Evolutionary conservation across 1,140 invertebrate species (phyloP).

Genomic region (Magallana angulata): DNA sequence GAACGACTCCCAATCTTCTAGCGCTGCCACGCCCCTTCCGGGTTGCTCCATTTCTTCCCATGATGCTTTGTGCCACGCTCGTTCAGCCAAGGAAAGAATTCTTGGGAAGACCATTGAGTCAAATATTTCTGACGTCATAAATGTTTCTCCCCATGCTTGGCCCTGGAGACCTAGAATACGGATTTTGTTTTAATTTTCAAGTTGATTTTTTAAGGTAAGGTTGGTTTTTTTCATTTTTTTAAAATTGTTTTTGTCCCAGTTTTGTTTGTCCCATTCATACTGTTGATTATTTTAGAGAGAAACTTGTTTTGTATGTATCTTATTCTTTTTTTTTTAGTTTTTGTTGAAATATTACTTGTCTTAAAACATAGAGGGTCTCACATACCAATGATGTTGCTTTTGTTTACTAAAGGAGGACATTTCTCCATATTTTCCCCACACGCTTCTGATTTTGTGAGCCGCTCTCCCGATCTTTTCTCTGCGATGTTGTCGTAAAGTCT

Average conservation of each 20-base stretch:
- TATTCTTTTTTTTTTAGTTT: too few species aligned
- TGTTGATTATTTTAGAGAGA: too few species aligned
- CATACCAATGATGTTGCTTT: slow-evolving; percentile 72
- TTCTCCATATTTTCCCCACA: slow-evolving; percentile 54
- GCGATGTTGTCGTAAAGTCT: slow-evolving; percentile 68
- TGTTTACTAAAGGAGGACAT: slow-evolving; percentile 63
- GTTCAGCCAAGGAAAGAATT: slow-evolving; percentile 73
- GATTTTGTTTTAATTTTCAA: too few species aligned
- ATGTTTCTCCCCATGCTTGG: slow-evolving; percentile 70
- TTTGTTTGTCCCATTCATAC: too few species aligned
- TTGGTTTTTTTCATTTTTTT: too few species aligned
- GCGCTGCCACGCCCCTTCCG: slow-evolving; percentile 37
- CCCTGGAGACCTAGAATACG: slow-evolving; percentile 69
- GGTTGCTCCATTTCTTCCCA: slow-evolving; percentile 67
- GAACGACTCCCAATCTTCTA: slow-evolving; percentile 72
- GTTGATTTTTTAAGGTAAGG: too few species aligned
- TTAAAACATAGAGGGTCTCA: not conserved
- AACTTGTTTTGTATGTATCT: too few species aligned
- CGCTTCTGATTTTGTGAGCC: slow-evolving; percentile 49
- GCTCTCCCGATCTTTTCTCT: slow-evolving; percentile 50
- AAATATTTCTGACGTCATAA: slow-evolving; percentile 64
- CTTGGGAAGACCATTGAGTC: slow-evolving; percentile 74
- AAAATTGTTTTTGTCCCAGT: too few species aligned
- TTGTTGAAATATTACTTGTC: too few species aligned
- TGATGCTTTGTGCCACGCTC: slow-evolving; percentile 74